These are phyloP conservation scores for Thalassoma bifasciatum DNA, from an alignment of 2,113 vertebrate genomes.

Conservation along the genomic window DNA sequence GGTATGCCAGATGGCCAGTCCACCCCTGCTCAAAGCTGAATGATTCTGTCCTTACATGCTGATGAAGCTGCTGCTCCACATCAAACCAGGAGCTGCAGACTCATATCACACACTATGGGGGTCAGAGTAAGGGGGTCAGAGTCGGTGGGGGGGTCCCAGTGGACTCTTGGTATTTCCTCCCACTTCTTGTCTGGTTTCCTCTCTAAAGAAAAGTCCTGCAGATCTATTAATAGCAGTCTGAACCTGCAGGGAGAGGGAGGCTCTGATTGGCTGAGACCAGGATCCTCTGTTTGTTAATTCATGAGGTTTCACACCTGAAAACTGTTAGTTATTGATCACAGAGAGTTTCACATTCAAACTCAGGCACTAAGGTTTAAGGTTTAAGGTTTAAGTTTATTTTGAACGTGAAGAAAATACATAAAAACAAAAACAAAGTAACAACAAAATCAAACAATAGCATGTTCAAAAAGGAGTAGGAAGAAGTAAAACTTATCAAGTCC, in stretches of 20 bases:
- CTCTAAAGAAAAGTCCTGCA: conserved; percentile 33
- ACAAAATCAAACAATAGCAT: too few species aligned
- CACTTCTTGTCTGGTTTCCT: conserved; percentile 82
- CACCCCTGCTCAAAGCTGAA: neutral
- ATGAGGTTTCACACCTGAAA: too few species aligned
- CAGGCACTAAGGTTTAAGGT: too few species aligned
- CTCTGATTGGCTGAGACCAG: neutral
- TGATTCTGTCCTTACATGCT: neutral
- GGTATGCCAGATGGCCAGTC: too few species aligned
- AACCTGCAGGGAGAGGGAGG: neutral
- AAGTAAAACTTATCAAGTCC: too few species aligned
- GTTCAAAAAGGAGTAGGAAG: too few species aligned
- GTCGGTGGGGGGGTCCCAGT: conserved; percentile 66
- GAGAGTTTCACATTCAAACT: too few species aligned
- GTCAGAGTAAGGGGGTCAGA: conserved; percentile 29
- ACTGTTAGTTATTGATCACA: too few species aligned
- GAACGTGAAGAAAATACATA: too few species aligned
- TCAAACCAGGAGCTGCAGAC: neutral
- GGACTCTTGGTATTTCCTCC: conserved; percentile 81
- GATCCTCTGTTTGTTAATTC: neutral
- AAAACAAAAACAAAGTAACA: too few species aligned
- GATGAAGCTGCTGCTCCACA: neutral
- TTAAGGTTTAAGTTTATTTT: too few species aligned
- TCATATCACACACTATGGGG: neutral
- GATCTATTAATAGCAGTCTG: conserved; percentile 69